These are phyloP conservation scores for Macroglossus sobrinus DNA, from an alignment of 2,113 vertebrate species.

Conservation along the genomic window DNA sequence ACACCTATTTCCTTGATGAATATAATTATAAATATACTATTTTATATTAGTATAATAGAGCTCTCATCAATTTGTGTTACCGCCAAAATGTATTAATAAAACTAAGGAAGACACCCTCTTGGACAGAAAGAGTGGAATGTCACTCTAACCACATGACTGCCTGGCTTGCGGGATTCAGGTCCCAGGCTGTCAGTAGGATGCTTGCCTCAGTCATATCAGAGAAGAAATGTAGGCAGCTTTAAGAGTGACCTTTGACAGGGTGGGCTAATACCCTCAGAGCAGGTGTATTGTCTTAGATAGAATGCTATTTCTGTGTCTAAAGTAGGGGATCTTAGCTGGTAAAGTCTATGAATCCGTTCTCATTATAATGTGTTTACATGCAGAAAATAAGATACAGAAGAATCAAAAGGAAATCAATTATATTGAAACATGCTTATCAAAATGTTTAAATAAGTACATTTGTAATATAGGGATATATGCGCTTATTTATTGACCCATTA, in stretches of 20 bases:
- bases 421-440: not conserved
- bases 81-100: not conserved
- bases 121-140: not conserved
- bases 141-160: not conserved
- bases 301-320: not conserved
- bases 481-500: not conserved
- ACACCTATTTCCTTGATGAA: not conserved
- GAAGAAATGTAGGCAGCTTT: not conserved
- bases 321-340: not conserved
- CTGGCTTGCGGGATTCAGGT: not conserved
- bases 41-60: not conserved
- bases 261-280: not conserved
- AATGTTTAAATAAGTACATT: not conserved
- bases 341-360: not conserved
- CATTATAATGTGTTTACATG: not conserved
- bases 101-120: not conserved
- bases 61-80: not conserved
- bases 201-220: not conserved
- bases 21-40: not conserved
- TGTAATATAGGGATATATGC: not conserved
- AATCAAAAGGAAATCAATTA: not conserved
- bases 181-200: not conserved
- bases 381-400: not conserved
- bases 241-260: not conserved
- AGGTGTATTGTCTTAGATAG: not conserved